These are phyloP conservation scores for Todiramphus chloris DNA, from an alignment of 2,113 vertebrate species.

Conservation along the genomic window DNA sequence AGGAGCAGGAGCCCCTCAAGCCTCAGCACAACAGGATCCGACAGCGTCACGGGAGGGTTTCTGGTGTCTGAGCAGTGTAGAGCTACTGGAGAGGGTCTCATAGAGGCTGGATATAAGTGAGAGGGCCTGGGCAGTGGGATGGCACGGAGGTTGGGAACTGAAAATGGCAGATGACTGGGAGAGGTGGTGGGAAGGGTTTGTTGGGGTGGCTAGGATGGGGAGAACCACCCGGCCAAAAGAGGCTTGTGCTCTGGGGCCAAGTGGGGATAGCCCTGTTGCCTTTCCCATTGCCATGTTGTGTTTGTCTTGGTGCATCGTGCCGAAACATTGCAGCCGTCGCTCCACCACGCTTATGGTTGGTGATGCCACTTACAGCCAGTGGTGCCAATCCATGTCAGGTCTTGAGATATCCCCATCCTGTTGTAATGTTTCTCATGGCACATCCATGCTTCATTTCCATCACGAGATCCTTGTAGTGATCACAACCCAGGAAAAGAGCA, in stretches of 20 bases:
- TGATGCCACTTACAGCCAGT: neutral
- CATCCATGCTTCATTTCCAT: accelerated
- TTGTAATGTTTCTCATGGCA: neutral
- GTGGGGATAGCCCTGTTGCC: no score
- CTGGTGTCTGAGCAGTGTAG: neutral
- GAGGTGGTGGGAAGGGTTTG: accelerated
- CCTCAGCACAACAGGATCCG: neutral
- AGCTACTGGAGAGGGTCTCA: neutral
- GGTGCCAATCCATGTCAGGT: accelerated
- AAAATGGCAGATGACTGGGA: neutral
- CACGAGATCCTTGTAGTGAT: accelerated
- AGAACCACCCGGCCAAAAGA: accelerated
- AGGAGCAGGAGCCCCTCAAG: neutral
- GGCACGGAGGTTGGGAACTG: accelerated
- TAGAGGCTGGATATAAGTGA: neutral
- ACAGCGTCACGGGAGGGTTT: accelerated
- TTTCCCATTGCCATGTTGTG: accelerated
- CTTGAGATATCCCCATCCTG: neutral
- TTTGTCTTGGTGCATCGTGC: neutral
- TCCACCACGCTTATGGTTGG: accelerated
- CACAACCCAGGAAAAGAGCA: accelerated
- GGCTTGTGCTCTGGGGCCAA: accelerated
- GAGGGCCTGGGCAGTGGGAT: neutral
- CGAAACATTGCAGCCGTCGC: accelerated
- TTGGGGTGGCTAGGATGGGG: neutral